These are phyloP conservation scores for Leptura quadrifasciata DNA, from an alignment of 2,888 invertebrate genomes.

Conservation along the genomic window DNA sequence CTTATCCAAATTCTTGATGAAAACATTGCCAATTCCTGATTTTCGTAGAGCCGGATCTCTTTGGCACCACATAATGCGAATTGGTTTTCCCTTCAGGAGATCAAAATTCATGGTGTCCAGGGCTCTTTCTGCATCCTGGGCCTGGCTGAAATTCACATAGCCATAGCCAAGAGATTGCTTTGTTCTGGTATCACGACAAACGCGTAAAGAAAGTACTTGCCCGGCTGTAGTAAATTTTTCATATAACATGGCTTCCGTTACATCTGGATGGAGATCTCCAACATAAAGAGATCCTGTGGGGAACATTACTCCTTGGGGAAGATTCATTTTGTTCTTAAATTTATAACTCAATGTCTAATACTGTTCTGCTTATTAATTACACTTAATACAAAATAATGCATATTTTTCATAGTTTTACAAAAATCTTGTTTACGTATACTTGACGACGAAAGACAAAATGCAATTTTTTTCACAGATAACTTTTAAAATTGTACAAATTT, in stretches of 20 bases:
- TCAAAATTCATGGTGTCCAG: conserved; percentile 99
- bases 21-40: conserved; percentile 99
- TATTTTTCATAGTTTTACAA: conserved; percentile 51
- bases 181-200: conserved; percentile 98
- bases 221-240: conserved; percentile 99
- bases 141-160: conserved; percentile 99
- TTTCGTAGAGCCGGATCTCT: conserved; percentile 98
- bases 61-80: conserved; percentile 99
- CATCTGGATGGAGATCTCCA: conserved; percentile 98
- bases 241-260: conserved; percentile 99
- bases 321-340: conserved; percentile 64
- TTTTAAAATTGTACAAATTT: conserved; percentile 25
- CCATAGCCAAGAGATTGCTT: conserved; percentile 99
- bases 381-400: conserved; percentile 47
- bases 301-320: conserved; percentile 78
- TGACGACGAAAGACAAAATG: conserved; percentile 47
- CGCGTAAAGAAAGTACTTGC: conserved; percentile 97
- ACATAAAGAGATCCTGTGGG: conserved; percentile 98
- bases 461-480: conserved; percentile 47
- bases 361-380: conserved; percentile 54
- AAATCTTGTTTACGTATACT: conserved; percentile 52
- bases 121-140: conserved; percentile 98
- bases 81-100: conserved; percentile 95
- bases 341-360: conserved; percentile 48
- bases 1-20: conserved; percentile 99